Evolutionary conservation across 35 echinoderm and acorn worm species (phyloP).

Genomic region (Ophioderma brevispina): DNA sequence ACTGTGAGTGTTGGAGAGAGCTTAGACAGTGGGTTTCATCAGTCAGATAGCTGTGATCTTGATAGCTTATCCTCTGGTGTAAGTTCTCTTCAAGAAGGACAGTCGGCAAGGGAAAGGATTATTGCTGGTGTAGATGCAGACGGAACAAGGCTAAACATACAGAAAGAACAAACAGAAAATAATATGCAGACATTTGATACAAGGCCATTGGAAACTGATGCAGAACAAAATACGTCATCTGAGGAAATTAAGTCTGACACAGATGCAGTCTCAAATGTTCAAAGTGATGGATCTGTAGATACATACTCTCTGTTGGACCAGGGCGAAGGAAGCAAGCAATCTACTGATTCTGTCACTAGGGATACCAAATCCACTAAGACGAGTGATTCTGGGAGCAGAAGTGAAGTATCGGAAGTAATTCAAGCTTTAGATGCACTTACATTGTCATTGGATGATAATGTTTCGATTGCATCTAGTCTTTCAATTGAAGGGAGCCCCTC

Average conservation of each 20-base stretch:
- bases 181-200: neutral
- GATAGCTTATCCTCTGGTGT: neutral
- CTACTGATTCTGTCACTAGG: neutral
- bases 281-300: neutral
- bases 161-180: neutral
- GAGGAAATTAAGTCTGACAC: neutral
- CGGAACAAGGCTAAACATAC: neutral
- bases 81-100: neutral
- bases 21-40: slow-evolving; percentile 59
- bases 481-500: neutral
- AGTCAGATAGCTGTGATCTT: slow-evolving; percentile 32
- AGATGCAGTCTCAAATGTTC: neutral
- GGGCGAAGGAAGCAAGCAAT: neutral
- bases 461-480: neutral
- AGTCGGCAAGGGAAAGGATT: neutral
- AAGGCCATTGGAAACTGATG: neutral
- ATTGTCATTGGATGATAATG: neutral
- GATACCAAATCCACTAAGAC: neutral
- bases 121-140: neutral
- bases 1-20: neutral
- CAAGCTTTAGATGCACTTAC: neutral
- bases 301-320: neutral
- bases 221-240: neutral
- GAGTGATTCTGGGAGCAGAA: neutral
- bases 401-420: neutral